phyloP scores from a whole-genome alignment of 2,797 vertebrate species.

The Acomys russatus region DNA sequence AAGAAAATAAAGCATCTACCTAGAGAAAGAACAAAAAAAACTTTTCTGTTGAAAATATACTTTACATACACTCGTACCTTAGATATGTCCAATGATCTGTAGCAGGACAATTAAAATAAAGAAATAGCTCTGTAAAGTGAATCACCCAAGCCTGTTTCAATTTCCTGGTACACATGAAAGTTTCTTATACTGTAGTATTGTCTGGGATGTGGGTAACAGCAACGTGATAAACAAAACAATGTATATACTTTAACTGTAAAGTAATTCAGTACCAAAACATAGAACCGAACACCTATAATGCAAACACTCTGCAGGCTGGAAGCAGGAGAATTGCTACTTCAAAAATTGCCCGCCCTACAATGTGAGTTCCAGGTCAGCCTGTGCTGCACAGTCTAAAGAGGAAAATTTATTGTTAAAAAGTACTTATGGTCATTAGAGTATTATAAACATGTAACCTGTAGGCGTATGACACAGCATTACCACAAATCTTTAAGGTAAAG shows the following conservation, averaged over 20 bases:
- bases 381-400: not conserved
- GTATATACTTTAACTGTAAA: too few species aligned
- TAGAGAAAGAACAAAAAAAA: not conserved
- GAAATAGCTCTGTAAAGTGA: not conserved
- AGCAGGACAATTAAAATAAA: not conserved
- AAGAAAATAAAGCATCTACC: not conserved
- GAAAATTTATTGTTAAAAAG: not conserved
- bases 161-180: not conserved
- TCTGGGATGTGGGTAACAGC: not conserved
- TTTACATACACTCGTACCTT: not conserved
- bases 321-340: not conserved
- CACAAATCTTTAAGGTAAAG: not conserved
- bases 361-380: not conserved
- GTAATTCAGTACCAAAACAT: not conserved
- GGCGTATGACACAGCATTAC: not conserved
- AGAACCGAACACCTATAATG: not conserved
- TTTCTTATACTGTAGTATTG: not conserved
- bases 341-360: not conserved
- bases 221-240: not conserved
- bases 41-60: not conserved
- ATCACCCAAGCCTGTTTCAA: not conserved
- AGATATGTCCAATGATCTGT: not conserved
- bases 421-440: not conserved
- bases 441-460: not conserved
- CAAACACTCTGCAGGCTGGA: too few species aligned